Base-by-base conservation (phyloP, 2,113 vertebrate genomes). In the Rana temporaria region DNA sequence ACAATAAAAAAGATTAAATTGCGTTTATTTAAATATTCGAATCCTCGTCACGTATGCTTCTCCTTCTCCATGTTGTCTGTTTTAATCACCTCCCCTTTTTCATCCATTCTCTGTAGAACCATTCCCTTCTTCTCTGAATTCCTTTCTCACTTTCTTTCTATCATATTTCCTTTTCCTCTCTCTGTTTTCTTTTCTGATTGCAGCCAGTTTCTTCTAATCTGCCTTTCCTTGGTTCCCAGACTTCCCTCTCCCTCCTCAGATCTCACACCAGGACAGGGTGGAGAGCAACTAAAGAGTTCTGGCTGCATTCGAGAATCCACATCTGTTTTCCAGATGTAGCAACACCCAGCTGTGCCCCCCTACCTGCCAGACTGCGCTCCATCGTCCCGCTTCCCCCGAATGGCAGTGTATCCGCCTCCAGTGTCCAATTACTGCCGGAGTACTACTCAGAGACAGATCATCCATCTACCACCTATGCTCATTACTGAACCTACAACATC, bases 321-420 rank as follows among this genome's bases (percentile, higher is more conserved):
- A 82, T 82, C 80, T 82, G 80, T 57, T 26, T 26, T 38, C 80
- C 80, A 82, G 70, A 82, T 82, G 80, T 82, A 34, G 62, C 65
- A 60, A 53, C 68, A 81, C 59, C 59, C 68, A 64, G 59, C 20
- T 34, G 79, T 81, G 79, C 42, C 59, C 68, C 18, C 79, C 67
- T 72, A 82, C 80, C 80, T 74, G 80, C 52, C 48, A 15, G 17
- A 38, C 20, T 15, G n/a, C 12, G 73, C 9, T 22, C n/a, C 30
- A 59, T 4, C 67, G 52, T 34, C 26, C 34, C 34, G 4, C 34
- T 38, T 38, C 34, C 34, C 7, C 8, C 38, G 34, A 48, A n/a
- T n/a, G 19, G 18, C 19, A n/a, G 34, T 7, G 30, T 52, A 14
- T 48, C 42, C 42, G 42, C 38, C 67, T 12, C 8, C 4, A 20